Evolutionary conservation across 2,888 invertebrate genomes (phyloP), one percentile per base, ranked within the genome.

Genomic region (Drosophila mimetica): DNA sequence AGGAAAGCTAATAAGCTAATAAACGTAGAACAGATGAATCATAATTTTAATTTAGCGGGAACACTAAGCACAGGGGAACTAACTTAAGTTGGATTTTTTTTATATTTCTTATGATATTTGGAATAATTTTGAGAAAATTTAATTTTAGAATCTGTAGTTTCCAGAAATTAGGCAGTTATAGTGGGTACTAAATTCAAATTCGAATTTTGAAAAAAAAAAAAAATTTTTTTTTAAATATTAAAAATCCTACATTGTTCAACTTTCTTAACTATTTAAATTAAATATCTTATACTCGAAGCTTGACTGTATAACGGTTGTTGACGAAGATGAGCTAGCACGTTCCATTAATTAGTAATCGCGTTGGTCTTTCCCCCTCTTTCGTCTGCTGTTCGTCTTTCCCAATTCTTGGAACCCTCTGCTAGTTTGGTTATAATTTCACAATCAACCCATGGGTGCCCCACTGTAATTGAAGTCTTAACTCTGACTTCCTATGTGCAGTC

Each of bases 401-500:
- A 22, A 20, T 64, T 64, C 63, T 42, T 16, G 52, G 63, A 64
- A 64, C 63, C 13, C 41, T 51, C 42, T 30, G 65, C 42, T 65
- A 65, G 65, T 39, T 65, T 20, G 67, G 25, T 18, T 44, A 53
- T 54, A 46, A 66, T 67, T 65, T 66, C 57, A 66, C 34, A 67
- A 70, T 69, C 46, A 39, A 55, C 69, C 32, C 41, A 60, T 66
- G 63, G 53, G 16, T 48, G 55, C 25, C 66, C 25, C 66, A 58
- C 48, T 71, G 71, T 74, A 77, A 81, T 75, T 64, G 37, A 61
- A 86, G 70, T 54, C 84, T 61, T 48, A 41, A 30, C 46, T 74
- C 50, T 50, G 67, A 86, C 60, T 81, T 81, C 84, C 78, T 84
- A 79, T 79, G 54, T 65, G 71, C 71, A 50, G 32, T 55, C 51